Base-by-base conservation (phyloP, 2,888 invertebrate species). In the Anthophora plumipes region DNA sequence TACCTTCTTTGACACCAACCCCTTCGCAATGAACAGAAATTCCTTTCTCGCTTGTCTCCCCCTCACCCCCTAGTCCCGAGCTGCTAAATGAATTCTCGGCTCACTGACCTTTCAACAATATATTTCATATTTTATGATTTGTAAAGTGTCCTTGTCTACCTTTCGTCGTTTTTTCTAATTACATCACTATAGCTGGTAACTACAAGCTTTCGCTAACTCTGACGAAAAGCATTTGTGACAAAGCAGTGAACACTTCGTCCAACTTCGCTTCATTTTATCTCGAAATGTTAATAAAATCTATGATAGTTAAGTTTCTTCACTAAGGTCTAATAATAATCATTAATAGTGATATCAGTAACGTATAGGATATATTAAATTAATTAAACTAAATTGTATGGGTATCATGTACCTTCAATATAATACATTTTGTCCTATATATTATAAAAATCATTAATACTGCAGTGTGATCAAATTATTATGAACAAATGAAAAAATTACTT, bases 51-150 rank as follows among this genome's bases (percentile, higher is more conserved):
- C 54, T 70, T 71, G n/a, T n/a, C n/a, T n/a, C n/a, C n/a, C n/a
- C 66, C 73, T 66, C 61, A 31, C 20, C 46, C 60, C 25, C 69
- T 20, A 22, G 31, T 54, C 54, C 14, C 72, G 50, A 66, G 43
- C 39, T n/a, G 57, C 66, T 76, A 80, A 87, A 86, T 85, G 85
- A 80, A 85, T 88, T 89, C 77, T 77, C 76, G 73, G 77, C 86
- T 82, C 84, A 72, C 84, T 77, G 82, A 67, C 80, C 67, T 83
- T 61, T 83, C 82, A 84, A 80, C 85, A 86, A 84, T 90, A 89
- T 91, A 91, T 91, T 90, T 91, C 90, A 91, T 83, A 84, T 92
- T 92, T 92, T 90, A 91, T 91, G 91, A 92, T 92, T 92, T 91
- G 89, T 92, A 85, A 88, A 91, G 91, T 85, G 87, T 85, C 86